phyloP scores from a whole-genome alignment of 2,113 vertebrate genomes.

The Talpa occidentalis region DNA sequence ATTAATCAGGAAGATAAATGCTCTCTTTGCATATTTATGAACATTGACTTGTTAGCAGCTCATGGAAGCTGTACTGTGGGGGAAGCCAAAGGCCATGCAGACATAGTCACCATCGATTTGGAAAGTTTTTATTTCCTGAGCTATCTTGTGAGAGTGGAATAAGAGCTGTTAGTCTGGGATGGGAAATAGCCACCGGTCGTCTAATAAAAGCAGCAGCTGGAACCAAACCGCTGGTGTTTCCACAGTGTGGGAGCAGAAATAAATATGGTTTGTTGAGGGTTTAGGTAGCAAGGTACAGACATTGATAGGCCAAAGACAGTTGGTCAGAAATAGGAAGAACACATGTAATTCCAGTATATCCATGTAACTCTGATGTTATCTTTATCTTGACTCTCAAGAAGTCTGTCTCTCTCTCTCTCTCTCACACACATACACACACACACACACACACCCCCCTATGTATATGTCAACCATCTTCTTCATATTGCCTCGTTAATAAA shows the following conservation, averaged over 20 bases:
- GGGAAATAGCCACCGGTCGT: neutral
- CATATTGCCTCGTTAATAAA: neutral
- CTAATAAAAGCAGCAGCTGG: neutral
- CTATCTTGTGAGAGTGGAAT: constrained; percentile 35
- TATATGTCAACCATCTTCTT: neutral
- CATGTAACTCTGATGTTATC: neutral
- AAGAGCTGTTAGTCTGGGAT: neutral
- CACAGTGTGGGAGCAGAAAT: neutral
- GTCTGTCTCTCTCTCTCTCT: neutral
- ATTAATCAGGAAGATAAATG: constrained; percentile 52
- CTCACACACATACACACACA: neutral
- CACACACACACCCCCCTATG: too few relatives aligned
- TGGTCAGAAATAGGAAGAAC: neutral
- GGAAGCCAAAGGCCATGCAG: neutral
- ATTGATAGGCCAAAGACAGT: neutral
- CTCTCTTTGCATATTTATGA: constrained; percentile 52
- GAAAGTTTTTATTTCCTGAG: constrained; percentile 51
- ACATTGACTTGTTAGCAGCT: constrained; percentile 44
- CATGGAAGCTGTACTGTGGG: neutral
- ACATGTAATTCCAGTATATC: neutral
- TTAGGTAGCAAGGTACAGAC: neutral
- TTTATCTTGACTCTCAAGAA: neutral
- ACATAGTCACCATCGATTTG: neutral
- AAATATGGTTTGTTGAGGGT: neutral
- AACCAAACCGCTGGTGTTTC: neutral